Evolutionary conservation across 2,888 invertebrate species (phyloP), one percentile per base, ranked within the genome.

Genomic region (Galerucella pusilla): DNA sequence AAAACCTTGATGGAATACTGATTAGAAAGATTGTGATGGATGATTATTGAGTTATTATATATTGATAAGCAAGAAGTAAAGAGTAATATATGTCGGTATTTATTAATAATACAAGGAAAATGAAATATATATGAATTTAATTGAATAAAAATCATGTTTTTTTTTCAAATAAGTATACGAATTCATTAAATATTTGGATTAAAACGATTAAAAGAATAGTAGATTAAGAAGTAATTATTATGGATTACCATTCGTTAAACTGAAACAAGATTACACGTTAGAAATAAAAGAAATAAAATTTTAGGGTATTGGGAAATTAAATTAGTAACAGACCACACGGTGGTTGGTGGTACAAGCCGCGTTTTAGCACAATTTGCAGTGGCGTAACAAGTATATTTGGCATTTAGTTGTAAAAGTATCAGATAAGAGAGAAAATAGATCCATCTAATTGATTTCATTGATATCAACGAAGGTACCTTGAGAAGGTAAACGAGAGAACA

Each of bases 261-360:
- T 7, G n/a, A 52, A 52, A 52, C 52, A 52, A 2, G 7, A 74
- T 59, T 74, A 74, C 60, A 74, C 20, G 60, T 74, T 74, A 74
- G 54, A 60, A 64, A 74, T 46, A 42, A 42, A 49, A 49, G 14
- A 49, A 42, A 67, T 67, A 74, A 69, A 70, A 69, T 65, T 52
- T 70, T 61, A 66, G 70, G 65, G 65, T 74, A 70, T 70, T 20
- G 65, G 60, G 59, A 69, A 68, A 74, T 74, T 74, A 74, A 57
- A 35, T 66, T 45, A 65, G 70, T 66, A 74, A 65, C 70, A 68
- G 70, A 77, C 74, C 74, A 81, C 74, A 81, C 65, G 68, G 20
- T 16, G 73, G 73, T 66, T 75, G 75, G 72, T 72, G 75, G 75
- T 68, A 75, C 68, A 16, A 16, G 75, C 68, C 68, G 75, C 57